A percentile compares a stretch with the other conserved stretches of the same genome.
These are phyloP conservation scores for Microctenopoma lineatum DNA, from an alignment of 2,797 vertebrate species.

Conservation along the genomic window DNA sequence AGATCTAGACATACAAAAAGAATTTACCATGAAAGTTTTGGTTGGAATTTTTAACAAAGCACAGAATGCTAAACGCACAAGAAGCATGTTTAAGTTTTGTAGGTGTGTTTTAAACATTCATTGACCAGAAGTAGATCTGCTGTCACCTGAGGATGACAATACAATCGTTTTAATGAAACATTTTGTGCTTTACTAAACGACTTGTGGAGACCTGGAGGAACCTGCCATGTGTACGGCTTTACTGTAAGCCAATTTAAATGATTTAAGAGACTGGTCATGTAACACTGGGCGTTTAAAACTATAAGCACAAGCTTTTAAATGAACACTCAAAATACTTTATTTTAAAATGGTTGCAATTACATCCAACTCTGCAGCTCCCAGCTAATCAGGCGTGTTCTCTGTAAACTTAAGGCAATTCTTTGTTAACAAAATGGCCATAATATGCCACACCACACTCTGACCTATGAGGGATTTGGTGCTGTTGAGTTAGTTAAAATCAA, in stretches of 20 bases:
- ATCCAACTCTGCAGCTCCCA: constrained; percentile 18
- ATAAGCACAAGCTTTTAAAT: constrained; percentile 1
- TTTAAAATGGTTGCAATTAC: not conserved
- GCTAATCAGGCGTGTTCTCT: constrained; percentile 21
- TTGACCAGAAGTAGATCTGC: constrained; percentile 65
- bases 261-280: constrained; percentile 17
- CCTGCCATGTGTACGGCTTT: constrained; percentile 24
- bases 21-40: constrained; percentile 61
- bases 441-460: constrained; percentile 12
- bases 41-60: constrained; percentile 61
- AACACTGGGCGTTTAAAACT: constrained; percentile 26
- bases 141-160: constrained; percentile 63
- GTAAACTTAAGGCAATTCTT: constrained; percentile 60
- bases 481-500: not conserved
- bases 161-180: constrained; percentile 74
- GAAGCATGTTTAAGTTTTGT: constrained; percentile 75
- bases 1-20: constrained; percentile 76
- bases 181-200: constrained; percentile 65
- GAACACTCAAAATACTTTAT: constrained; percentile 4
- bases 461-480: constrained; percentile 12
- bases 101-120: constrained; percentile 80
- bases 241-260: constrained; percentile 20
- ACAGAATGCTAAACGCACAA: constrained; percentile 79
- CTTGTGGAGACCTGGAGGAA: constrained; percentile 26
- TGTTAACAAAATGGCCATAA: constrained; percentile 20